phyloP scores from a whole-genome alignment of 1,140 invertebrate species.

The Drosophila pallidifrons region DNA sequence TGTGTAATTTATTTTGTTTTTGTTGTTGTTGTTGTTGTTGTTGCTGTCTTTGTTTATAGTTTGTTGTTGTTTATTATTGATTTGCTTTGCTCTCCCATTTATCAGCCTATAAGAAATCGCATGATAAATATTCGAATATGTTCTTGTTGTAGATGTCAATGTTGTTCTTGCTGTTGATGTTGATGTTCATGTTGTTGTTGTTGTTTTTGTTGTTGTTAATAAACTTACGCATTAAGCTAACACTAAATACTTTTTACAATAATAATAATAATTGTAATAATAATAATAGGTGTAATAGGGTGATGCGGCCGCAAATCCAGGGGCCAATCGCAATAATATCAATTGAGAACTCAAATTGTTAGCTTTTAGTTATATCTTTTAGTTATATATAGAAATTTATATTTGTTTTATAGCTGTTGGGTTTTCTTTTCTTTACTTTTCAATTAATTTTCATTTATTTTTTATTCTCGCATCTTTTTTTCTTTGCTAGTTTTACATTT shows the following conservation, averaged over 20 bases:
- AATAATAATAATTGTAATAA: conserved; percentile 71
- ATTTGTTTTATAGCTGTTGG: conserved; percentile 51
- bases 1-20: conserved; percentile 40
- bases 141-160: neutral
- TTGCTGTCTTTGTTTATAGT: conserved; percentile 32
- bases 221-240: conserved; percentile 81
- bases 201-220: conserved; percentile 56
- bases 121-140: conserved; percentile 23
- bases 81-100: conserved; percentile 50
- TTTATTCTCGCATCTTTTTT: conserved; percentile 10
- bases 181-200: conserved; percentile 32
- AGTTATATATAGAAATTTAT: conserved; percentile 49
- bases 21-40: neutral
- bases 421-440: conserved; percentile 10
- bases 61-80: conserved; percentile 59
- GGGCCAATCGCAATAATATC: conserved; percentile 59
- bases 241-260: conserved; percentile 83
- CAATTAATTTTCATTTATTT: neutral
- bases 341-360: conserved; percentile 62
- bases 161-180: conserved; percentile 11
- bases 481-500: conserved; percentile 64
- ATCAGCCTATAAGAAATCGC: conserved; percentile 28
- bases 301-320: conserved; percentile 33
- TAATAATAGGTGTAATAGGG: conserved; percentile 42
- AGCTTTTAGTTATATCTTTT: conserved; percentile 47